phyloP scores from a whole-genome alignment of 2,113 vertebrate genomes.

The Carollia perspicillata region DNA sequence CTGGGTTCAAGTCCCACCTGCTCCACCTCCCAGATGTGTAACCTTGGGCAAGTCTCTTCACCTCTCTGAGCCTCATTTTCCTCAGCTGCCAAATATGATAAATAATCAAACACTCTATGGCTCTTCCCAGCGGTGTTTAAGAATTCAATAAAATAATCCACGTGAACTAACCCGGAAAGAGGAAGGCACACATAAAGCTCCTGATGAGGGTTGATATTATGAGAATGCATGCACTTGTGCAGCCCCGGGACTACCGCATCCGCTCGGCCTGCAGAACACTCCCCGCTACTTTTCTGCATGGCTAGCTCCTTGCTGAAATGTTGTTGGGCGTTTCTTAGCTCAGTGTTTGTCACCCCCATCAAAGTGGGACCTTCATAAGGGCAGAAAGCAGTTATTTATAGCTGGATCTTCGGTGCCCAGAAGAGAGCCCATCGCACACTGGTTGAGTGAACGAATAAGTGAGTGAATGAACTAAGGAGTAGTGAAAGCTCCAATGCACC shows the following conservation, averaged over 20 bases:
- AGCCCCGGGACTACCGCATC: not conserved
- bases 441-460: not conserved
- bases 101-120: not conserved
- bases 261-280: not conserved
- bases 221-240: not conserved
- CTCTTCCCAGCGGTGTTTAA: too few relatives aligned
- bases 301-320: not conserved
- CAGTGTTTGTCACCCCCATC: not conserved
- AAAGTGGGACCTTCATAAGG: not conserved
- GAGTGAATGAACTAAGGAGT: not conserved
- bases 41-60: not conserved
- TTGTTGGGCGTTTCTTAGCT: not conserved
- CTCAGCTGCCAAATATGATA: not conserved
- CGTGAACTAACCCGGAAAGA: not conserved
- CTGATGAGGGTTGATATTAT: not conserved
- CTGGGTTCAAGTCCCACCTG: not conserved
- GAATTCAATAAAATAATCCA: not conserved
- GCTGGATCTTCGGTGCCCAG: not conserved
- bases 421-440: not conserved
- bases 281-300: not conserved
- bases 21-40: not conserved
- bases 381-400: not conserved
- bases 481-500: not conserved
- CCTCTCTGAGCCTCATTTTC: not conserved
- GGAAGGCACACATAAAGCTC: not conserved